Evolutionary conservation across 2,113 vertebrate genomes (phyloP).

Genomic region (Megaceryle maxima): DNA sequence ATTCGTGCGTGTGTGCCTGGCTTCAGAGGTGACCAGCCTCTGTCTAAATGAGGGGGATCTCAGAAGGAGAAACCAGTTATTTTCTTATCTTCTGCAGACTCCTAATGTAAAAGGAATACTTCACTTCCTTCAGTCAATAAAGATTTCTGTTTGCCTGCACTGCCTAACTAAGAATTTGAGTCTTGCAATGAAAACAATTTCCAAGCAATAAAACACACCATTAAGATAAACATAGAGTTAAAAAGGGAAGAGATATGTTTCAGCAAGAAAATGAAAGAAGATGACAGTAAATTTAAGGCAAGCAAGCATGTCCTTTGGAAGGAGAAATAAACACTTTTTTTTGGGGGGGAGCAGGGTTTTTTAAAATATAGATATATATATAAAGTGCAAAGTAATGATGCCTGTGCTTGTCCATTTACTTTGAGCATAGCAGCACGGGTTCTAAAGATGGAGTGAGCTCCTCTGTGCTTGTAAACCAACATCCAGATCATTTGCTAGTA

Average conservation of each 20-base stretch:
- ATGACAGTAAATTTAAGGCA: background rate
- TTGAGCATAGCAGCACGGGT: background rate
- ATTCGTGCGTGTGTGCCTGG: fast-evolving
- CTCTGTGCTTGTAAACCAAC: background rate
- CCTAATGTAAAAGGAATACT: background rate
- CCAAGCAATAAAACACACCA: background rate
- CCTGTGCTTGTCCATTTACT: background rate
- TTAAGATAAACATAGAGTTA: background rate
- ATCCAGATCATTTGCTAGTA: background rate
- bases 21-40: background rate
- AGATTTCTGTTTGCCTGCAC: background rate
- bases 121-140: background rate
- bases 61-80: background rate
- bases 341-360: background rate
- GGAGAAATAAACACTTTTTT: background rate
- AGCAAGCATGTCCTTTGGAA: background rate
- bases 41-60: background rate
- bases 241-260: background rate
- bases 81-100: background rate
- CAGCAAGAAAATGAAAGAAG: background rate
- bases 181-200: background rate
- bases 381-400: background rate
- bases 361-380: background rate
- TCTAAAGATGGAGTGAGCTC: background rate
- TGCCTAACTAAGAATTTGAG: background rate